Conservation (phyloP, 2,113 vertebrate species). For the Butorides virescens region DNA sequence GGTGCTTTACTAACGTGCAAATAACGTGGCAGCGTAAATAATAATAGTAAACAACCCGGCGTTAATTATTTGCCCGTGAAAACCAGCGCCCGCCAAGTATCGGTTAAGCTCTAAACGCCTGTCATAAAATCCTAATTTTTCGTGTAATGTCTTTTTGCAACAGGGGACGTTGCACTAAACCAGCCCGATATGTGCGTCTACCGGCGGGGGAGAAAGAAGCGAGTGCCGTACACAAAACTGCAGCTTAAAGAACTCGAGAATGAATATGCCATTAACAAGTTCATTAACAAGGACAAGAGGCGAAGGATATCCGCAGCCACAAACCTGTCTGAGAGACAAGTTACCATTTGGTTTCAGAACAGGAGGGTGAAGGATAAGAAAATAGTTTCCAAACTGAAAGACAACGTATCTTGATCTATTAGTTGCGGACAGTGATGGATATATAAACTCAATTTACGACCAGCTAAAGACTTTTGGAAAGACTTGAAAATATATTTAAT, state of each 20-base stretch:
- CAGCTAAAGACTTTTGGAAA: slow-evolving; percentile 68
- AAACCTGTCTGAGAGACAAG: slow-evolving; percentile 87
- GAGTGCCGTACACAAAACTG: slow-evolving; percentile 96
- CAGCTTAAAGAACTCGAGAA: slow-evolving; percentile 87
- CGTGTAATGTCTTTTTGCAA: slow-evolving; percentile 66
- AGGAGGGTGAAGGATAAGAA: slow-evolving; percentile 89
- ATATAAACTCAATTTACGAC: slow-evolving; percentile 19
- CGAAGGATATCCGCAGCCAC: slow-evolving; percentile 87
- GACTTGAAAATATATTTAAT: slow-evolving; percentile 82
- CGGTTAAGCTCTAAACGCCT: slow-evolving; percentile 12
- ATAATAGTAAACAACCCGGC: slow-evolving; percentile 64
- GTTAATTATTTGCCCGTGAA: slow-evolving; percentile 51
- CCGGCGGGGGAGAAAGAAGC: slow-evolving; percentile 95
- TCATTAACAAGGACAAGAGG: slow-evolving; percentile 99
- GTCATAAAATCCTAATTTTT: slow-evolving; percentile 70
- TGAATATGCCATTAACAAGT: slow-evolving; percentile 91
- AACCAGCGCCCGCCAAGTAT: not conserved
- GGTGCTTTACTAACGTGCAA: slow-evolving; percentile 59
- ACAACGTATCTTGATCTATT: slow-evolving; percentile 78
- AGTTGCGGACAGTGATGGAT: slow-evolving; percentile 37
- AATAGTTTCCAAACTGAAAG: slow-evolving; percentile 84
- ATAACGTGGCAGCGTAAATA: slow-evolving; percentile 62
- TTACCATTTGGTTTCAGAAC: slow-evolving; percentile 93
- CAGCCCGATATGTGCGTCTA: slow-evolving; percentile 95
- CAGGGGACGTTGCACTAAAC: slow-evolving; percentile 92